Percentiles rank a stretch among this genome's conserved stretches.
Evolutionary conservation across 2,888 invertebrate species (phyloP).

Genomic region (Caenorhabditis panamensis): DNA sequence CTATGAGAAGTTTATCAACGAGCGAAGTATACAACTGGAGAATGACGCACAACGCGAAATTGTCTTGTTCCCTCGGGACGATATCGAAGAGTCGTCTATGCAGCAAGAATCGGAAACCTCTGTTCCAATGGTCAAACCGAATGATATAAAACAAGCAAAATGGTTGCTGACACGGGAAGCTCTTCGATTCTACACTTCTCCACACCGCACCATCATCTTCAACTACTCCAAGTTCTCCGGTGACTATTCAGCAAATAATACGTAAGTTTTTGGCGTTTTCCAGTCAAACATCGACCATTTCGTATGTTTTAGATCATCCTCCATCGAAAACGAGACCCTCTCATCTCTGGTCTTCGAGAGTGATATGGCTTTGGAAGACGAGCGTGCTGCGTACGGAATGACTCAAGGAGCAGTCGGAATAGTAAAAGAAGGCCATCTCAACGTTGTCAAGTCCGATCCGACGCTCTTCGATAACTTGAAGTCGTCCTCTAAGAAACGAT

Average conservation of each 20-base stretch:
- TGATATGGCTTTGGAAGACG: constrained; percentile 77
- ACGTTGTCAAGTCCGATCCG: constrained; percentile 73
- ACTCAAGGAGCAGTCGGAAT: constrained; percentile 39
- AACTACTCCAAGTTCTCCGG: constrained; percentile 93
- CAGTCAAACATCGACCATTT: not conserved
- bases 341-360: constrained; percentile 76
- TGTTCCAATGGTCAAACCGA: constrained; percentile 66
- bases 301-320: constrained; percentile 54
- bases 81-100: constrained; percentile 71
- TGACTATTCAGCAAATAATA: constrained; percentile 84
- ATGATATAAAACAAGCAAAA: constrained; percentile 71
- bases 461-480: constrained; percentile 76
- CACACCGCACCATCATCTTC: constrained; percentile 92
- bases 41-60: constrained; percentile 79
- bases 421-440: constrained; percentile 65
- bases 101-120: constrained; percentile 67
- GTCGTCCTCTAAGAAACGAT: constrained; percentile 75
- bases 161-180: constrained; percentile 76
- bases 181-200: constrained; percentile 71
- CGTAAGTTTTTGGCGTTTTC: constrained; percentile 29
- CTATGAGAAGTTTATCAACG: constrained; percentile 79
- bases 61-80: constrained; percentile 79
- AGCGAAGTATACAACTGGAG: constrained; percentile 77
- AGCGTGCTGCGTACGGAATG: constrained; percentile 61
- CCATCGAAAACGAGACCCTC: constrained; percentile 67